Conservation (phyloP, 2,888 invertebrate species). For the Hypsopygia costalis region DNA sequence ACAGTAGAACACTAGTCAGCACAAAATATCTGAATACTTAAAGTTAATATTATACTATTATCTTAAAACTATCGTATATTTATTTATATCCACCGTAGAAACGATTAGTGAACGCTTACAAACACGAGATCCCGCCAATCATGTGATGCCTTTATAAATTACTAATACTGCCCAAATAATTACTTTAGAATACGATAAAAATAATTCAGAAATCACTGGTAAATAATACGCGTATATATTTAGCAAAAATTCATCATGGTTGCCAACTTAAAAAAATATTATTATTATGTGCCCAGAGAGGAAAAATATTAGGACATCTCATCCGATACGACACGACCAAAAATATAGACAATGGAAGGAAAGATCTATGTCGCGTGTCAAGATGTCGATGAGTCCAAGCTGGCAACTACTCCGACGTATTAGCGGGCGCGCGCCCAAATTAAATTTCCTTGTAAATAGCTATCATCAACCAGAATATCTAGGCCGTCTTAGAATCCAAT, state of each 20-base stretch:
- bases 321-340: too few relatives aligned
- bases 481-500: too few relatives aligned
- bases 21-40: conserved; percentile 71
- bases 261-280: too few relatives aligned
- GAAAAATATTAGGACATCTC: too few relatives aligned
- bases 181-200: conserved; percentile 38
- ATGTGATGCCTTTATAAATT: conserved; percentile 41
- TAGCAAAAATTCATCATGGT: background rate
- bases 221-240: conserved; percentile 36
- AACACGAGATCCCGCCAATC: conserved; percentile 66
- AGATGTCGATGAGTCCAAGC: too few relatives aligned
- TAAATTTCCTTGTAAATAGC: too few relatives aligned
- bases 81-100: conserved; percentile 73
- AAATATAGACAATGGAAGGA: too few relatives aligned
- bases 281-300: too few relatives aligned
- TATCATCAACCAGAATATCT: too few relatives aligned
- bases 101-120: conserved; percentile 53
- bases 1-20: conserved; percentile 47
- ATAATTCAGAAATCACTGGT: conserved; percentile 31
- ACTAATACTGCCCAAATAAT: conserved; percentile 74
- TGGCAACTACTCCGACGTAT: too few relatives aligned
- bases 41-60: conserved; percentile 53
- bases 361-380: too few relatives aligned
- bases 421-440: too few relatives aligned
- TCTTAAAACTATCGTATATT: conserved; percentile 75